Percentiles rank a stretch among this genome's conserved stretches.
These are phyloP conservation scores for Elephas maximus DNA, from an alignment of 2,113 vertebrate genomes.

Conservation along the genomic window DNA sequence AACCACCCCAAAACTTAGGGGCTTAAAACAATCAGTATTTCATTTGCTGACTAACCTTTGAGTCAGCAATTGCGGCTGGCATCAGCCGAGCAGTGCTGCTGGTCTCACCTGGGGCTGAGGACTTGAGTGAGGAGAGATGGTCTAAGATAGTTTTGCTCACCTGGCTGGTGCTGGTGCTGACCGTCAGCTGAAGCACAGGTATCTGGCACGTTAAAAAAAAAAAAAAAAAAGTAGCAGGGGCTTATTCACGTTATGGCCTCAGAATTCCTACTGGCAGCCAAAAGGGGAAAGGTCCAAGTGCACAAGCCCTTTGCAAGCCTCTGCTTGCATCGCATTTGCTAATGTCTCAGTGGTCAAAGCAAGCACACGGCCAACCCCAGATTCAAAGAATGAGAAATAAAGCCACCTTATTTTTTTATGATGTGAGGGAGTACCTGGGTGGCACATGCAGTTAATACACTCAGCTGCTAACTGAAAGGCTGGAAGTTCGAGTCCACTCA, in stretches of 20 bases:
- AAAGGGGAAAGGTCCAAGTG: not conserved
- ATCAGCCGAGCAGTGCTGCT: not conserved
- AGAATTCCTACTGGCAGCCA: not conserved
- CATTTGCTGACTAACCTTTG: not conserved
- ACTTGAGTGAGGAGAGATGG: not conserved
- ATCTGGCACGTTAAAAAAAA: not conserved
- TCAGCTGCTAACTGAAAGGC: not conserved
- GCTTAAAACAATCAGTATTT: not conserved
- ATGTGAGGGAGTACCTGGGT: not conserved
- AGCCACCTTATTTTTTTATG: not conserved
- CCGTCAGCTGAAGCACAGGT: not conserved
- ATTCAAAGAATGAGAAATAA: not conserved
- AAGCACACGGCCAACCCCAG: not conserved
- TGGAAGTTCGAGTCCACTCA: not conserved
- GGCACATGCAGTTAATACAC: not conserved
- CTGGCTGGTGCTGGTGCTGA: not conserved
- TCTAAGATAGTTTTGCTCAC: not conserved
- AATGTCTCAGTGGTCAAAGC: not conserved
- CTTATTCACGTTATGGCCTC: not conserved
- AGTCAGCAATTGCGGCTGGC: not conserved
- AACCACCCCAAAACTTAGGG: not conserved
- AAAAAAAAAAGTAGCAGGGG: too few species aligned
- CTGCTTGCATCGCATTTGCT: not conserved
- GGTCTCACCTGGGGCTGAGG: not conserved
- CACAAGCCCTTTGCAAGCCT: not conserved